Evolutionary conservation across 2,113 vertebrate species (phyloP), one percentile per base, ranked within the genome.

Genomic region (Benitochromis conjunctus): DNA sequence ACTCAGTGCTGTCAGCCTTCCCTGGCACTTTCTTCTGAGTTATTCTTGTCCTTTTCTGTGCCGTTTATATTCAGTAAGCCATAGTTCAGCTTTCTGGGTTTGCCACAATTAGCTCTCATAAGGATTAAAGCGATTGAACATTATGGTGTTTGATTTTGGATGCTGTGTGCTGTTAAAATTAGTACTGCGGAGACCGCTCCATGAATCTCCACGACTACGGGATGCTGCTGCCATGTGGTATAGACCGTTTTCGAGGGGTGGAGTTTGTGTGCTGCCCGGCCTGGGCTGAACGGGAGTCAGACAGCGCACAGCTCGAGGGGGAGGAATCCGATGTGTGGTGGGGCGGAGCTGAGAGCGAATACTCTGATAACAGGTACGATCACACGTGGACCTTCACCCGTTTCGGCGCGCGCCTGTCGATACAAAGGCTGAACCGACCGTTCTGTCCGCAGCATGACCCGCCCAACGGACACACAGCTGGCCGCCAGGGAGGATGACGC

Each of bases 281-380:
- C 5, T 97, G 98, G 78, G 97, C 95, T 0, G 98, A 98, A 86
- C 97, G 91, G 11, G 89, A 97, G 64, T 54, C 93, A 0, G 98
- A 99, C 81, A 97, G 97, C 5, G 93, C 96, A 0, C 97, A 98
- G 24, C 94, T 96, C 0, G 98, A 99, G 60, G 97, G 97, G 77
- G 97, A 98, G 34, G 98, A 99, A 94, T 99, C 98, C 0, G 98
- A 99, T 13, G 98, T 99, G 56, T 99, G 99, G 99, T 99, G 99
- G 99, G 98, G 98, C 1, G 97, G 97, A 14, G 97, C 97, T 1
- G 99, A 99, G 91, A 93, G 97, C 0, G 99, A 99, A 88, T 98
- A 99, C 71, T 95, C 96, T 2, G 98, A 99, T 71, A 97, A 97
- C 89, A 97, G 98, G 98, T 98, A 95, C 90, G 10, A 3, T 36